A percentile compares a stretch with the other conserved stretches of the same genome.
phyloP scores from a whole-genome alignment of 2,888 invertebrate genomes.

The Tortricodes alternella region DNA sequence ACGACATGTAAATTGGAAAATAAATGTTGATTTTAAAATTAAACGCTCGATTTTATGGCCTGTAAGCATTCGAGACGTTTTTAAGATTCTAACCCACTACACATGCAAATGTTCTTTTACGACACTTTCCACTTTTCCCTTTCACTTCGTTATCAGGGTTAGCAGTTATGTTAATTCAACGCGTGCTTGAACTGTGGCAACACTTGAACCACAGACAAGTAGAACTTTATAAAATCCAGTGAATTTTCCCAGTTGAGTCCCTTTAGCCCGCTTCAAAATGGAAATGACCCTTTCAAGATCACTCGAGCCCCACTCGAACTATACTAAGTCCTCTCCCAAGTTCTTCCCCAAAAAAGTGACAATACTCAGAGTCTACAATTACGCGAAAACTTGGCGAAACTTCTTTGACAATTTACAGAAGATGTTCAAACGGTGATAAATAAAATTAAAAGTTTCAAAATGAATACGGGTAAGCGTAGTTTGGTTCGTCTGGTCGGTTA shows the following conservation, averaged over 20 bases:
- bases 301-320: constrained; percentile 17
- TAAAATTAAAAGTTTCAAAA: constrained; percentile 27
- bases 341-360: constrained; percentile 23
- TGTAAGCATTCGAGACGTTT: constrained; percentile 16
- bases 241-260: constrained; percentile 11
- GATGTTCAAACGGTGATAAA: constrained; percentile 21
- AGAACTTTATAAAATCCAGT: constrained; percentile 17
- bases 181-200: constrained; percentile 12
- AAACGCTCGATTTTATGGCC: constrained; percentile 19
- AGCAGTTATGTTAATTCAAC: constrained; percentile 17
- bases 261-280: constrained; percentile 28
- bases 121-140: constrained; percentile 26
- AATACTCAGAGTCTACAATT: constrained; percentile 21
- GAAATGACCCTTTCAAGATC: constrained; percentile 27
- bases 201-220: constrained; percentile 26
- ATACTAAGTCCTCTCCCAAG: constrained; percentile 13
- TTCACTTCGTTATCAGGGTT: constrained; percentile 14
- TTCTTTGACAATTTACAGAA: constrained; percentile 21
- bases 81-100: constrained; percentile 12
- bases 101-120: constrained; percentile 18
- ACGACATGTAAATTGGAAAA: constrained; percentile 11
- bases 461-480: constrained; percentile 23
- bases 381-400: constrained; percentile 20
- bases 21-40: constrained; percentile 20
- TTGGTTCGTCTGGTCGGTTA: constrained; percentile 25